Evolutionary conservation across 2,888 invertebrate genomes (phyloP), one percentile per base, ranked within the genome.

Genomic region (Pollenia angustigena): DNA sequence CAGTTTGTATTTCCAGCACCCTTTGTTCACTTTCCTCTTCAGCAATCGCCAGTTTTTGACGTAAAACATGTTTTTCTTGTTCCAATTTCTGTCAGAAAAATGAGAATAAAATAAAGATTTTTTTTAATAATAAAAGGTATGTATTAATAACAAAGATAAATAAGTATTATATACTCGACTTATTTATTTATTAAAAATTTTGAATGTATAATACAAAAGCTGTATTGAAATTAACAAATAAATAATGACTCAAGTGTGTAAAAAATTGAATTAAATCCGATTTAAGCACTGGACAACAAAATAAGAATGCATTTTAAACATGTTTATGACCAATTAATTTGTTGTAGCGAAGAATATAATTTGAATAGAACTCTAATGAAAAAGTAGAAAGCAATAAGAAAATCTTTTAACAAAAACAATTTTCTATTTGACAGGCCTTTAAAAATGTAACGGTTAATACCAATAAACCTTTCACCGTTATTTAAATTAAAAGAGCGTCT

Each of bases 21-120:
- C 97, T 95, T 72, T 97, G 96, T 90, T 99, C 98, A 92, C 97
- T 97, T 93, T 99, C 98, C 46, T 97, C 96, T 92, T 97, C 96
- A 58, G 97, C 95, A 58, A 97, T 96, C 90, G 97, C 97, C 91
- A 99, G 94, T 90, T 97, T 97, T 87, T 98, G 95, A 85, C 97
- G 95, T 74, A 99, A 94, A 74, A 97, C 95, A 93, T 99, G 97
- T 90, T 98, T 96, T 94, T 99, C 98, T 94, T 99, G 98, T 94
- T 98, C 98, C 93, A 98, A 94, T 92, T 96, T 96, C 98, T 99
- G 95, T 0, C 94, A 94, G 76, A 87, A 88, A 88, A 79, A 58
- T 42, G 40, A 44, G 40, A 64, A 54, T 64, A 72, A 76, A 72
- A 14, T 79, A 81, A 68, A 72, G 11, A 66, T 23, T 64, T 44